Evolutionary conservation across 2,797 vertebrate species (phyloP).

Genomic region (Macroramphosus scolopax): DNA sequence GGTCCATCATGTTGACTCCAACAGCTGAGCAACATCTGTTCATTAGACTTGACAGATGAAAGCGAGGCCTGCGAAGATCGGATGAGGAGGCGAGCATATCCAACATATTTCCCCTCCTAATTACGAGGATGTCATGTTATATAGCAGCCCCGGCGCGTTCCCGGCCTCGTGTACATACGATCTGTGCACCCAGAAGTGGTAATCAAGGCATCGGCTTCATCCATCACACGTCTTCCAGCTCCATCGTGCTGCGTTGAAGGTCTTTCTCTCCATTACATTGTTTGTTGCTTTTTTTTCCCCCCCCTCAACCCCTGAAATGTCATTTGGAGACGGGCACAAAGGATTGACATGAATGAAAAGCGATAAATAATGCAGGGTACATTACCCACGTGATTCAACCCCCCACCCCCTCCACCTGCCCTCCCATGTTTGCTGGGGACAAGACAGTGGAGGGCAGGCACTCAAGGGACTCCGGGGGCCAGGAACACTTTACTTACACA

Average conservation of each 20-base stretch:
- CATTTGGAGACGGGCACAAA: conserved; percentile 68
- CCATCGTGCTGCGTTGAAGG: conserved; percentile 60
- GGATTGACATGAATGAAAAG: conserved; percentile 65
- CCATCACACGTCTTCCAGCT: conserved; percentile 53
- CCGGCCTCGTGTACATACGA: conserved; percentile 35
- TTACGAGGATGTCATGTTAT: conserved; percentile 26
- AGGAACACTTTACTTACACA: conserved; percentile 19
- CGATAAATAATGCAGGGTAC: conserved; percentile 72
- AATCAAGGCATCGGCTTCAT: conserved; percentile 68
- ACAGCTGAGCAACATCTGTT: conserved; percentile 83
- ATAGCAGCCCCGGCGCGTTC: conserved; percentile 6
- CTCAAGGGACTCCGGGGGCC: conserved; percentile 11
- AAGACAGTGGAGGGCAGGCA: conserved; percentile 23
- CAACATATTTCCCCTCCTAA: conserved; percentile 41
- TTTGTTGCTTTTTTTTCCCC: conserved; percentile 63
- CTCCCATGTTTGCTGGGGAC: conserved; percentile 29
- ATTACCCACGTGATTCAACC: conserved; percentile 33
- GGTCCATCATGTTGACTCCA: conserved; percentile 78
- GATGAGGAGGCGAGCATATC: conserved; percentile 36
- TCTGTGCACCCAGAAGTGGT: conserved; percentile 35
- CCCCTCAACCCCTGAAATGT: conserved; percentile 69
- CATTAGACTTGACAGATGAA: conserved; percentile 82
- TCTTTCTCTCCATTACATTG: conserved; percentile 68
- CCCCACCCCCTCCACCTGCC: conserved; percentile 15
- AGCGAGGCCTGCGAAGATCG: conserved; percentile 52